Evolutionary conservation across 2,797 vertebrate species (phyloP), one percentile per base, ranked within the genome.

Genomic region (Chaetophractus vellerosus): DNA sequence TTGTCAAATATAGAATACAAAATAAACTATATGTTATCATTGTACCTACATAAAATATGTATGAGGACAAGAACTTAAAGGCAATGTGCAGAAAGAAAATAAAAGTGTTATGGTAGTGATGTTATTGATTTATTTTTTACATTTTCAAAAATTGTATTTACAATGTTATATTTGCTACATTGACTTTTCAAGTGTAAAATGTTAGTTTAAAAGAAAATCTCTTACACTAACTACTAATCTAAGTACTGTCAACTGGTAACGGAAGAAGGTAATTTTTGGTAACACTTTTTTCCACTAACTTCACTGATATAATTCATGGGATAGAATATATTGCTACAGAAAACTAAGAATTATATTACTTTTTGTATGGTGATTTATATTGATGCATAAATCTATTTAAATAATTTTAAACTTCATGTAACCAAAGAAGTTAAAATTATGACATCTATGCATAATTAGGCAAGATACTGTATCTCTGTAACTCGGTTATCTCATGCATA

Each of bases 361-460:
- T 91, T 96, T 94, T 69, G 38, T 24, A 88, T 69, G 57, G 38
- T 87, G 84, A 93, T 75, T 86, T 71, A 89, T 48, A 36, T 66
- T 87, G 28, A 97, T 26, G 59, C 15, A 91, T 89, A 87, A 63
- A 76, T 88, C 19, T 80, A 80, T 15, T 36, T 74, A 88, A 74
- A 69, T 86, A 71, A 94, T 45, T 69, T 57, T 82, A 96, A 88
- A 74, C 52, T 88, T 94, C 38, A 45, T 86, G 4, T 71, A 92
- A n/a, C 21, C 45, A 94, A 94, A 79, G 5, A 96, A 90, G 12
- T 79, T 91, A 83, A 84, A 96, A 92, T 87, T 88, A 85, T 48
- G 5, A 63, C 52, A 93, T 66, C 26, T 76, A 93, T 59, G 18
- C 16, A 89, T 63, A 90, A 84, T 87, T 80, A 74, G 23, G n/a